Conservation (phyloP, 2,888 invertebrate species). For the Exocentrus adspersus region DNA sequence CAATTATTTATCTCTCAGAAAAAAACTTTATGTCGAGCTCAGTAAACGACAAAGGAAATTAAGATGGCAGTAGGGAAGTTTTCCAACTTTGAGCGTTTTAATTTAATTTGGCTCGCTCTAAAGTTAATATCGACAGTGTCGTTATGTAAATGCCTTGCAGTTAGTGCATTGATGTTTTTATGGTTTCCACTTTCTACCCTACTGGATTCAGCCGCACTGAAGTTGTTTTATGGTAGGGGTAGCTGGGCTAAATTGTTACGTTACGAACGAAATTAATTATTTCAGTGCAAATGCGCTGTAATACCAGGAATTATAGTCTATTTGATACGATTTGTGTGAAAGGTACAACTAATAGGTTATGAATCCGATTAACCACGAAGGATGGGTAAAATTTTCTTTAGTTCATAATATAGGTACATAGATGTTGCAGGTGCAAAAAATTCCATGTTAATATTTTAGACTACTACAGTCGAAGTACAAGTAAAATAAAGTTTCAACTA, state of each 20-base stretch:
- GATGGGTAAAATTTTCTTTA: not conserved
- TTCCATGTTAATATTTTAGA: too few species aligned
- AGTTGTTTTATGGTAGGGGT: slow-evolving; percentile 14
- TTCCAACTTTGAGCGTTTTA: slow-evolving; percentile 28
- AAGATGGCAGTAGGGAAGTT: slow-evolving; percentile 14
- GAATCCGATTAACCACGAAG: not conserved
- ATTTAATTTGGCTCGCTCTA: slow-evolving; percentile 31
- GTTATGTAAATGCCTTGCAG: slow-evolving; percentile 32
- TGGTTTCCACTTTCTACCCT: slow-evolving; percentile 16
- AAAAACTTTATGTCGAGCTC: slow-evolving; percentile 2
- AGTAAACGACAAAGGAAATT: slow-evolving; percentile 27
- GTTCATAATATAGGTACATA: too few species aligned
- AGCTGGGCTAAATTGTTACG: slow-evolving; percentile 11
- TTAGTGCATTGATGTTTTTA: slow-evolving; percentile 29
- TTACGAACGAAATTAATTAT: slow-evolving; percentile 18
- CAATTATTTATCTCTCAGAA: not conserved
- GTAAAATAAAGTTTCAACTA: too few species aligned
- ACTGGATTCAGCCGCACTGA: slow-evolving; percentile 4
- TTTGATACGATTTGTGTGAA: slow-evolving; percentile 16
- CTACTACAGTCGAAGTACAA: too few species aligned
- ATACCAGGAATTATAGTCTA: slow-evolving; percentile 17
- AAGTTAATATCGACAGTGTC: slow-evolving; percentile 32
- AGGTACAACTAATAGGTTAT: not conserved
- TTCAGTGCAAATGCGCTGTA: slow-evolving; percentile 1
- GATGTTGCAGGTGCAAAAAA: too few species aligned